Percentiles rank a stretch among this genome's conserved stretches.
These are phyloP conservation scores for Pogona vitticeps DNA, from an alignment of 2,113 vertebrate genomes.

Conservation along the genomic window DNA sequence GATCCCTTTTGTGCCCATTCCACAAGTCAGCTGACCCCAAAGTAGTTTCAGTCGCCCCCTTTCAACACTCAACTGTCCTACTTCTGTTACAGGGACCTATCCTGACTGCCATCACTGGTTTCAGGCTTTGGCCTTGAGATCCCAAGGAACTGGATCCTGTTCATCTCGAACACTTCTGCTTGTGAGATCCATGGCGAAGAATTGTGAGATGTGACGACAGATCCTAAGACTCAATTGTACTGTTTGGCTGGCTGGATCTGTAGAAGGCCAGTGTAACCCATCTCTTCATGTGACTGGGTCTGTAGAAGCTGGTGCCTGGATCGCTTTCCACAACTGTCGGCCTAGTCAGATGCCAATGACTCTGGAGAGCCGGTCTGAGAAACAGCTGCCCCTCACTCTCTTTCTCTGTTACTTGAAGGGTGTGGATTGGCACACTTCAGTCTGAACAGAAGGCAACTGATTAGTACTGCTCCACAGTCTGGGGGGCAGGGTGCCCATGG, in stretches of 20 bases:
- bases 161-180: not conserved
- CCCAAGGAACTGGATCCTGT: too few relatives aligned
- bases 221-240: not conserved
- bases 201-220: not conserved
- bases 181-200: not conserved
- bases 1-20: too few relatives aligned
- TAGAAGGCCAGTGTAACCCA: not conserved
- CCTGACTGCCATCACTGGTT: too few relatives aligned
- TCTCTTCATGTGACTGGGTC: not conserved
- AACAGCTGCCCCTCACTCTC: not conserved
- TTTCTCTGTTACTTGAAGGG: not conserved
- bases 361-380: not conserved
- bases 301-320: not conserved
- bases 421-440: not conserved
- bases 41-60: too few relatives aligned
- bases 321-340: not conserved
- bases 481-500: not conserved
- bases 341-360: not conserved
- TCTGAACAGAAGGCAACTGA: not conserved
- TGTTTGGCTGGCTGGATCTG: not conserved
- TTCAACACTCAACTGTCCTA: too few relatives aligned
- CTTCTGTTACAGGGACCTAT: too few relatives aligned
- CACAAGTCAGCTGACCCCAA: too few relatives aligned
- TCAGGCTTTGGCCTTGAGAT: too few relatives aligned
- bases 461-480: not conserved